Base-by-base conservation (phyloP, 2,797 vertebrate species). In the Acanthornis magna region DNA sequence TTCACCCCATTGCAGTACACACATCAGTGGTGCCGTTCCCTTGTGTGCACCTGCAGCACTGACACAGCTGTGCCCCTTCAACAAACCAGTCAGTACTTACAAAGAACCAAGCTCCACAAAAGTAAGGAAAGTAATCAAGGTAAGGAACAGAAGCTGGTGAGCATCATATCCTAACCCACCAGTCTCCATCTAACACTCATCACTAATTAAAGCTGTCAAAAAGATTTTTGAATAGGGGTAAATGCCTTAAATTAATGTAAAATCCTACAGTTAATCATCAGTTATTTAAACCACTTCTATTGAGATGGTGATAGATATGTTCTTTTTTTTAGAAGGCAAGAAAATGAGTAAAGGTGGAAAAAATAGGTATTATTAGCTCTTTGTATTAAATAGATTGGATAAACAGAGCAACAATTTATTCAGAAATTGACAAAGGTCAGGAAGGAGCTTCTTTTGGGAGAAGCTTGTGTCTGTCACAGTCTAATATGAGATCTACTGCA, bases 21-120 rank as follows among this genome's bases (percentile, higher is more conserved):
- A 4, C 0, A 0, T 13, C 36, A 62, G 67, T 2, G 2, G n/a
- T 42, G 63, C 45, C 42, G 19, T 0, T 22, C 61, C 15, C 3
- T 32, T 4, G 22, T 0, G 5, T 32, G 42, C 47, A 11, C 16
- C 34, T 17, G 4, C 70, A 58, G 75, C 50, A 20, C 29, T 10
- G n/a, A 32, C 27, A 12, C 45, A 8, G 34, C 20, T 0, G 2
- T 30, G 42, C 25, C 50, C 75, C 68, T 32, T 45, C 58, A 50
- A 15, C 20, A 65, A 74, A 43, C 40, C n/a, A 16, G 10, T 4
- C 34, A 27, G 7, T 21, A 36, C 53, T 70, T 50, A 71, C 30
- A 79, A 30, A 73, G 23, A 21, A 19, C 27, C 65, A 60, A 74
- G 71, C 57, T 77, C 51, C 68, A 54, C 27, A 40, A 17, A 55